A percentile compares a stretch with the other conserved stretches of the same genome.
Conservation (phyloP, 2,888 invertebrate species). For the Drosophila maculinotata region DNA sequence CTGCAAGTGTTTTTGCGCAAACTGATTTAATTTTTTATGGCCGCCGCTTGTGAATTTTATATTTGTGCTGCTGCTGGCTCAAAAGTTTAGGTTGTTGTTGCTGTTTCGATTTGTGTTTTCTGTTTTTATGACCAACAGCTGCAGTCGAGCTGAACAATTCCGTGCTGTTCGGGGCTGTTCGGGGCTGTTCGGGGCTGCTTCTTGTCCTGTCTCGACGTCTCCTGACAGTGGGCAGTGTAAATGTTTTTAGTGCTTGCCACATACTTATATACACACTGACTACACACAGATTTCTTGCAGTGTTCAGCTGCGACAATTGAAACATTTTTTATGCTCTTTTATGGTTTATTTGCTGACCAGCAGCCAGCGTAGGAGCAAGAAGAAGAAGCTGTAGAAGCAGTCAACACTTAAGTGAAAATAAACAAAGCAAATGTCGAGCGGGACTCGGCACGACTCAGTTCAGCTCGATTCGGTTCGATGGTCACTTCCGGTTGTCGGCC, state of each 20-base stretch:
- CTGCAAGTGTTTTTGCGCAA: slow-evolving; percentile 70
- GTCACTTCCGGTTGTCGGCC: slow-evolving; percentile 52
- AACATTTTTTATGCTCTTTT: slow-evolving; percentile 77
- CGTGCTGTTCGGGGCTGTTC: slow-evolving; percentile 7
- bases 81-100: slow-evolving; percentile 24
- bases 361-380: slow-evolving; percentile 15
- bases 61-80: slow-evolving; percentile 45
- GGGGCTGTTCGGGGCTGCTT: slow-evolving; percentile 2
- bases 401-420: slow-evolving; percentile 73
- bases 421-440: slow-evolving; percentile 56
- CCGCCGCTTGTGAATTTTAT: slow-evolving; percentile 69
- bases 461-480: slow-evolving; percentile 35
- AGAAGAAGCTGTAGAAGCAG: slow-evolving; percentile 20
- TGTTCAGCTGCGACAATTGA: slow-evolving; percentile 71
- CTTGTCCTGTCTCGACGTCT: slow-evolving; percentile 25
- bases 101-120: slow-evolving; percentile 54
- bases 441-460: slow-evolving; percentile 9
- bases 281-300: slow-evolving; percentile 52
- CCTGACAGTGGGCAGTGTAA: slow-evolving; percentile 41
- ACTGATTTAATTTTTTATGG: slow-evolving; percentile 79
- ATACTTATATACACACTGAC: slow-evolving; percentile 23
- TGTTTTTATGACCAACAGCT: slow-evolving; percentile 65
- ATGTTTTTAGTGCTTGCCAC: slow-evolving; percentile 55
- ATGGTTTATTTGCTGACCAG: slow-evolving; percentile 67
- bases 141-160: slow-evolving; percentile 58